phyloP scores from a whole-genome alignment of 2,888 invertebrate genomes.

The Caenorhabditis doughertyi region DNA sequence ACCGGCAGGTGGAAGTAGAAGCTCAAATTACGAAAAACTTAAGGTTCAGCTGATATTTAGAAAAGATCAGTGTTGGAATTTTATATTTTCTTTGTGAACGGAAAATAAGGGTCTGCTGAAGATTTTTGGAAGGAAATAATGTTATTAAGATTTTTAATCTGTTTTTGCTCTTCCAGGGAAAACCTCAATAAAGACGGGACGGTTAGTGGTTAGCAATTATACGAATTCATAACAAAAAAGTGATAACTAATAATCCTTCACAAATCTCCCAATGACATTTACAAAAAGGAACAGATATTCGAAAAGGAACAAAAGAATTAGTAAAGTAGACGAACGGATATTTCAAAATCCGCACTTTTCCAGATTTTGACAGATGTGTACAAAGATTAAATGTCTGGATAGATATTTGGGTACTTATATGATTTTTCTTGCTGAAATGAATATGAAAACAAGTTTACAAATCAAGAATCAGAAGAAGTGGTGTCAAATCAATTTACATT shows the following conservation, averaged over 20 bases:
- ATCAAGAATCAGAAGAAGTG: neutral
- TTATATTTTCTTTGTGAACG: no score
- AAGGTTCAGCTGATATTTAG: neutral
- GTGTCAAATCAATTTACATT: neutral
- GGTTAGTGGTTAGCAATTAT: neutral
- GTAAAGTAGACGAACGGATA: constrained; percentile 2
- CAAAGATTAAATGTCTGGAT: neutral
- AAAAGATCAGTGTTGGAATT: constrained; percentile 2
- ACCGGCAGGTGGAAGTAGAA: constrained; percentile 16
- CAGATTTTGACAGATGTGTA: neutral
- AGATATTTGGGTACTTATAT: neutral
- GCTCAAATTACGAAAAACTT: neutral
- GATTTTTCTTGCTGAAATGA: neutral
- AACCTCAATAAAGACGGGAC: no score
- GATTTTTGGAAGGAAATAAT: no score
- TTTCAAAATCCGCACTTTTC: constrained; percentile 1
- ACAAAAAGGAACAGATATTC: neutral
- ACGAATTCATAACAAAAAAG: neutral
- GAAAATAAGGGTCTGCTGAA: no score
- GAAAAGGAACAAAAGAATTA: neutral
- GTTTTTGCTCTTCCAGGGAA: no score
- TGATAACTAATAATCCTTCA: neutral
- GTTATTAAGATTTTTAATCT: no score
- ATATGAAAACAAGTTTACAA: constrained; percentile 14
- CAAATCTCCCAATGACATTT: constrained; percentile 4